Conservation (phyloP, 2,797 vertebrate genomes). For the Chaenodraco wilsoni region DNA sequence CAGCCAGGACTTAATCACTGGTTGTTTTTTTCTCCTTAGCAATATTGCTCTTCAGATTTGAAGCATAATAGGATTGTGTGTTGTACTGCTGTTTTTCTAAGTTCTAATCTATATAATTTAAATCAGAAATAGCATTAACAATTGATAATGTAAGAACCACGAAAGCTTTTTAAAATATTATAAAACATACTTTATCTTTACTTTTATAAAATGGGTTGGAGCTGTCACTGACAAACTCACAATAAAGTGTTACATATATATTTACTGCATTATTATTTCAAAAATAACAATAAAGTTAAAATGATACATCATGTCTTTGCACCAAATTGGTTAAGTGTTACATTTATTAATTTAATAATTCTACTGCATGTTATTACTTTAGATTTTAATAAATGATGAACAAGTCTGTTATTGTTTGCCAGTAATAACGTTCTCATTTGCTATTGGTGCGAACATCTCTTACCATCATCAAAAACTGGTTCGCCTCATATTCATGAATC, state of each 20-base stretch:
- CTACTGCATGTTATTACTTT: slow-evolving; percentile 19
- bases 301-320: neutral
- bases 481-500: neutral
- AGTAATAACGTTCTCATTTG: neutral
- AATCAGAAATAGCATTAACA: neutral
- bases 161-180: slow-evolving; percentile 5
- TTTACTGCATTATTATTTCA: neutral
- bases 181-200: neutral
- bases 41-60: neutral
- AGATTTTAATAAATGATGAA: neutral
- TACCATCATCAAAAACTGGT: no score
- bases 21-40: neutral
- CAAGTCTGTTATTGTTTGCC: neutral
- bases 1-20: neutral
- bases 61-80: no score
- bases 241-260: neutral
- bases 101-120: neutral
- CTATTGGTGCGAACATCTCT: no score
- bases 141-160: slow-evolving; percentile 1
- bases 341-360: slow-evolving; percentile 20
- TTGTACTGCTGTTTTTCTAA: no score
- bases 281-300: neutral
- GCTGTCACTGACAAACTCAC: neutral
- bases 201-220: slow-evolving; percentile 10
- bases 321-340: neutral